Evolutionary conservation across 2,888 invertebrate genomes (phyloP).

Genomic region (Drosophila buzzatii): DNA sequence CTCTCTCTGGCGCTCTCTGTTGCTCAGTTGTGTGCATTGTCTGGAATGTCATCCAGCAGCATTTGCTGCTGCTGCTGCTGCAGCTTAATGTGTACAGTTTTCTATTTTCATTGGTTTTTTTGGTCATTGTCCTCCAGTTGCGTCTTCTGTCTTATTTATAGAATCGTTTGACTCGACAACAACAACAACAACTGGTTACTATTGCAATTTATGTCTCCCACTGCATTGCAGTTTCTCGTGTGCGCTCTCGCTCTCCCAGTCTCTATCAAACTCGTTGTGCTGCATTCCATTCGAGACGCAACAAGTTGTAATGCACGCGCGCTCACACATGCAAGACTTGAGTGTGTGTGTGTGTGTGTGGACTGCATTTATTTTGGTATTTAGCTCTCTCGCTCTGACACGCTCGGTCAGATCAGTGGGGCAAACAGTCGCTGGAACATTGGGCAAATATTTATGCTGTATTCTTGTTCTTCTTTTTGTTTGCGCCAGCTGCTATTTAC

Average conservation of each 20-base stretch:
- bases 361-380: slow-evolving; percentile 41
- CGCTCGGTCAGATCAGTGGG: slow-evolving; percentile 52
- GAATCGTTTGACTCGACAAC: slow-evolving; percentile 41
- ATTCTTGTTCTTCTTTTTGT: slow-evolving; percentile 11
- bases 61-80: slow-evolving; percentile 32
- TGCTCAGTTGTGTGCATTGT: slow-evolving; percentile 13
- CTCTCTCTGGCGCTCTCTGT: background rate
- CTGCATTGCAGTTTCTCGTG: slow-evolving; percentile 20
- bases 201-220: slow-evolving; percentile 60
- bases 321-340: slow-evolving; percentile 1
- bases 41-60: slow-evolving; percentile 59
- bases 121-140: slow-evolving; percentile 66
- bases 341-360: background rate
- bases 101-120: slow-evolving; percentile 46
- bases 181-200: slow-evolving; percentile 55
- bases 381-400: slow-evolving; percentile 18
- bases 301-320: slow-evolving; percentile 53
- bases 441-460: slow-evolving; percentile 73
- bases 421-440: slow-evolving; percentile 50
- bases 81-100: slow-evolving; percentile 53
- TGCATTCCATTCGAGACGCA: slow-evolving; percentile 63
- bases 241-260: slow-evolving; percentile 2
- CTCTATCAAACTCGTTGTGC: slow-evolving; percentile 68
- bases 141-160: slow-evolving; percentile 56
- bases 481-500: slow-evolving; percentile 59